Conservation (phyloP, 2,113 vertebrate genomes). For the Leucosticte australis region DNA sequence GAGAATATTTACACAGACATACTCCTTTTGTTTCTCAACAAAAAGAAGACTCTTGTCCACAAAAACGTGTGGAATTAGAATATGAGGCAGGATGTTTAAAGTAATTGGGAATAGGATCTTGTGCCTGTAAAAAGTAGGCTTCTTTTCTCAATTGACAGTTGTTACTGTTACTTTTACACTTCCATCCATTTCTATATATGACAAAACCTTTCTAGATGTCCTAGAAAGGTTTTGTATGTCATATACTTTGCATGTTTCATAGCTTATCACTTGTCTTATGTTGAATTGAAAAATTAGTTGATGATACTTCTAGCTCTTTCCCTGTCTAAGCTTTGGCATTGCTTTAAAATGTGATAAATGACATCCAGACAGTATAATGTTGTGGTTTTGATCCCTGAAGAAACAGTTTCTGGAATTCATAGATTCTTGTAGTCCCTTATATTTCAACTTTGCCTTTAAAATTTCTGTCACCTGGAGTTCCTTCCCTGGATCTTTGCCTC, state of each 20-base stretch:
- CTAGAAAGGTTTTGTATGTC: not conserved
- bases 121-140: not conserved
- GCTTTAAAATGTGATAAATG: constrained; percentile 44
- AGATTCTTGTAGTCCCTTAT: not conserved
- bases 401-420: not conserved
- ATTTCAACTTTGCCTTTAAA: not conserved
- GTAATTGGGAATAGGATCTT: not conserved
- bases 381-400: not conserved
- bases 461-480: not conserved
- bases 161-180: not conserved
- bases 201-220: not conserved
- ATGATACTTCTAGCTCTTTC: not conserved
- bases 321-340: not conserved
- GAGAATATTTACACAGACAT: not conserved
- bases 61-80: not conserved
- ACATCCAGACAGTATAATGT: not conserved
- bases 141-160: not conserved
- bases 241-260: not conserved
- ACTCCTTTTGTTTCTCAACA: not conserved
- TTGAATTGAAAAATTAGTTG: not conserved
- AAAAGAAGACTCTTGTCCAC: not conserved
- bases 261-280: not conserved
- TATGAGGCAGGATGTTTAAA: not conserved
- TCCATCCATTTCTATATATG: no score
- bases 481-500: not conserved